Conservation (phyloP, 1,140 invertebrate genomes). For the Metaphire vulgaris region DNA sequence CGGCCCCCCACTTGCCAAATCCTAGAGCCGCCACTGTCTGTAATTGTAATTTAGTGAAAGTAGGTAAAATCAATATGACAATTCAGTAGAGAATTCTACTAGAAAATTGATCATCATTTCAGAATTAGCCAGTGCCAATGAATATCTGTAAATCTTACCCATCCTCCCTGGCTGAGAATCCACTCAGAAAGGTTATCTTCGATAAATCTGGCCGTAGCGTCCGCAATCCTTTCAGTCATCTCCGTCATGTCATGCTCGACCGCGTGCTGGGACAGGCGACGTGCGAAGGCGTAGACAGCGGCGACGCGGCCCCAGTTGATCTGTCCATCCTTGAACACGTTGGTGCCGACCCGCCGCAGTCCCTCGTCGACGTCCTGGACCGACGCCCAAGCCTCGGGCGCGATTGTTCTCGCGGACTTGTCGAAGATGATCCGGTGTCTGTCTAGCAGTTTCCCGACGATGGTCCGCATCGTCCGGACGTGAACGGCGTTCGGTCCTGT, state of each 20-base stretch:
- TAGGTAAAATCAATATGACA: too few species aligned
- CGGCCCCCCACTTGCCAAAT: too few species aligned
- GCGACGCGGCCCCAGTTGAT: conserved; percentile 61
- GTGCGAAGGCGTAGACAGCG: conserved; percentile 60
- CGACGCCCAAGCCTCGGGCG: conserved; percentile 53
- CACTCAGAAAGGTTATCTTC: conserved; percentile 50
- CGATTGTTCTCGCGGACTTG: conserved; percentile 55
- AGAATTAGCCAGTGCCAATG: too few species aligned
- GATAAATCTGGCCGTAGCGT: conserved; percentile 51
- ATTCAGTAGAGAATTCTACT: too few species aligned
- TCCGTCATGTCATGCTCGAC: conserved; percentile 48
- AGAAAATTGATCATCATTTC: too few species aligned
- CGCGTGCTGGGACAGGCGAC: conserved; percentile 56
- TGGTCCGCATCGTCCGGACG: conserved; percentile 40
- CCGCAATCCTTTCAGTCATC: conserved; percentile 45
- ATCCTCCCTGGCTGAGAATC: conserved; percentile 52
- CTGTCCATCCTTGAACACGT: conserved; percentile 56
- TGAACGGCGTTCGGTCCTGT: background rate
- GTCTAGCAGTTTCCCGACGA: conserved; percentile 48
- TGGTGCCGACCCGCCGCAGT: conserved; percentile 58
- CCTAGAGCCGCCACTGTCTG: too few species aligned
- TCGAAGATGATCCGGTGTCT: conserved; percentile 59
- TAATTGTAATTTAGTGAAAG: too few species aligned
- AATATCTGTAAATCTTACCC: too few species aligned
- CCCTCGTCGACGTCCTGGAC: conserved; percentile 56